Conservation (phyloP, 2,113 vertebrate genomes). For the Athene noctua region DNA sequence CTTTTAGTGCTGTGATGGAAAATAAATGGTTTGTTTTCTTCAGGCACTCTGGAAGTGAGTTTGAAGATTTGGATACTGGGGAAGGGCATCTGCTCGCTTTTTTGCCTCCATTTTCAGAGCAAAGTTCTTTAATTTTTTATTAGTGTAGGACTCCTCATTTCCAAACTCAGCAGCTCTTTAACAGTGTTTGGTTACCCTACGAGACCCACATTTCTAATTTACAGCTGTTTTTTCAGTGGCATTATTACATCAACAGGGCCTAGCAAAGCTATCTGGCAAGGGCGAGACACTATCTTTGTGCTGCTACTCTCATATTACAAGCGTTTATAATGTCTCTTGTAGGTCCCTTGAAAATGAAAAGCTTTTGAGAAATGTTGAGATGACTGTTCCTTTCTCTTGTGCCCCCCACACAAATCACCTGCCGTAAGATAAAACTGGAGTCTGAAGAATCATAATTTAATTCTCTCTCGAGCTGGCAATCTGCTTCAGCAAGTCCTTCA, state of each 20-base stretch:
- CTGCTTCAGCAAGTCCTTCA: constrained; percentile 24
- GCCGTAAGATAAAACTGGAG: neutral
- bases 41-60: neutral
- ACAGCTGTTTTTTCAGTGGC: neutral
- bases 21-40: neutral
- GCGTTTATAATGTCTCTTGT: constrained; percentile 7
- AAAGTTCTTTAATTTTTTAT: neutral
- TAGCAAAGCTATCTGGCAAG: neutral
- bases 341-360: constrained; percentile 29
- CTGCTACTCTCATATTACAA: neutral
- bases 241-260: neutral
- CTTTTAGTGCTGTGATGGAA: neutral
- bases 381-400: neutral
- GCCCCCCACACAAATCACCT: neutral
- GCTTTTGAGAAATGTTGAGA: constrained; percentile 21
- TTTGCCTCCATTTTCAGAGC: neutral
- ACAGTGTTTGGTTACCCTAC: neutral
- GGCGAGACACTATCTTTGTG: neutral
- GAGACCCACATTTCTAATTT: constrained; percentile 13
- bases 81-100: neutral
- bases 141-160: neutral
- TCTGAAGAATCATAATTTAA: constrained; percentile 43
- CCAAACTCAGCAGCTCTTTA: neutral
- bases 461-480: neutral
- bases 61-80: neutral